Conservation (phyloP, 2,888 invertebrate species). For the Drosophila vallismaia region DNA sequence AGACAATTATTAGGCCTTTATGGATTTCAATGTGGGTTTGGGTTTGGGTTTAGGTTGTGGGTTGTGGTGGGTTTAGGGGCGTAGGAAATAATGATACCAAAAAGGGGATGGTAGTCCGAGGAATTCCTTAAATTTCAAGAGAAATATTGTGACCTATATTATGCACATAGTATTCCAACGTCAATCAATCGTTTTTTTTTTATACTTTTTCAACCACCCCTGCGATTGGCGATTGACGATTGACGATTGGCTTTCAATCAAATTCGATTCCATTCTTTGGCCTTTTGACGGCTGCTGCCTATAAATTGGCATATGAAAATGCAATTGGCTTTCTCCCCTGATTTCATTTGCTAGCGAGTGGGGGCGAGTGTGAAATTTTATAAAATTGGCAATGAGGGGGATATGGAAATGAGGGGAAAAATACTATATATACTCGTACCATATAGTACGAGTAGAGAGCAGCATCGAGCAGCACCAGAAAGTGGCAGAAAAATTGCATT, state of each 20-base stretch:
- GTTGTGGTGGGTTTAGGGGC: too few relatives aligned
- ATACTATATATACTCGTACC: too few relatives aligned
- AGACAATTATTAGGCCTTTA: constrained; percentile 72
- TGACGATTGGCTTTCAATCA: constrained; percentile 10
- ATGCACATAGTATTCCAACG: neutral
- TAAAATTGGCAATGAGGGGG: constrained; percentile 11
- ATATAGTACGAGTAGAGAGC: too few relatives aligned
- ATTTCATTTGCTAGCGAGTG: constrained; percentile 52
- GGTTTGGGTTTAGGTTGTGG: neutral
- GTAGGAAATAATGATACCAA: too few relatives aligned
- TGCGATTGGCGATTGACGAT: too few relatives aligned
- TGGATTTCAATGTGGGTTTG: constrained; percentile 44
- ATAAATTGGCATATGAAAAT: constrained; percentile 65
- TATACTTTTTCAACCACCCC: neutral
- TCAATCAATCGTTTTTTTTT: neutral
- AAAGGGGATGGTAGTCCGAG: too few relatives aligned
- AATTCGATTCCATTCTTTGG: constrained; percentile 14
- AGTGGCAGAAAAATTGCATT: constrained; percentile 50
- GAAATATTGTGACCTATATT: too few relatives aligned
- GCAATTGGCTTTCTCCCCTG: constrained; percentile 57
- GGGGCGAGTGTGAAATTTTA: constrained; percentile 1
- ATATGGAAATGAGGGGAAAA: too few relatives aligned
- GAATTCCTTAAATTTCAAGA: too few relatives aligned
- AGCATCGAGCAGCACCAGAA: constrained; percentile 2
- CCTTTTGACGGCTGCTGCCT: constrained; percentile 27